Conservation (phyloP, 2,888 invertebrate genomes). For the Phalera bucephala region DNA sequence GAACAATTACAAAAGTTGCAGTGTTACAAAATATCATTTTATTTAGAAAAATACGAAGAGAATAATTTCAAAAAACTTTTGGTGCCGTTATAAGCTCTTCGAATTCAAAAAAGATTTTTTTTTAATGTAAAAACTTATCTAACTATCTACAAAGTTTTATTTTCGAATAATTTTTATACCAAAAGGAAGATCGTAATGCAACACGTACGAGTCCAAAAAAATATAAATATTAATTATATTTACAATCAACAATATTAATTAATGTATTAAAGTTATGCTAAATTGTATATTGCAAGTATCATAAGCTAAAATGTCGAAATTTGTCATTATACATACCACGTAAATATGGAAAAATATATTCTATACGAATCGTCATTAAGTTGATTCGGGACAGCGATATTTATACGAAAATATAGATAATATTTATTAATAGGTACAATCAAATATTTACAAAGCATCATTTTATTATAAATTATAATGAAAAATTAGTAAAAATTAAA, state of each 20-base stretch:
- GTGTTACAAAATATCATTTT: slow-evolving; percentile 29
- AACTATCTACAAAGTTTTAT: slow-evolving; percentile 22
- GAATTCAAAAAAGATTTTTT: slow-evolving; percentile 29
- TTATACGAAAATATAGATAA: slow-evolving; percentile 70
- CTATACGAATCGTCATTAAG: slow-evolving; percentile 54
- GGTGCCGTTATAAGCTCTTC: slow-evolving; percentile 53
- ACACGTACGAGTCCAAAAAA: slow-evolving; percentile 34
- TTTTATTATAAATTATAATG: too few relatives aligned
- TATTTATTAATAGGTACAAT: slow-evolving; percentile 52
- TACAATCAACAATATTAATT: slow-evolving; percentile 58
- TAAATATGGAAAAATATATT: slow-evolving; percentile 72
- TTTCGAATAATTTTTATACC: slow-evolving; percentile 23
- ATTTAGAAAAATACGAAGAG: slow-evolving; percentile 35
- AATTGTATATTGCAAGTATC: slow-evolving; percentile 71
- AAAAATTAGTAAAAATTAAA: slow-evolving; percentile 41
- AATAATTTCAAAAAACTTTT: slow-evolving; percentile 31
- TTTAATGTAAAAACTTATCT: slow-evolving; percentile 24
- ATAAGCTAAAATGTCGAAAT: slow-evolving; percentile 62
- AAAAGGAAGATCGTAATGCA: slow-evolving; percentile 37
- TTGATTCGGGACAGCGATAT: slow-evolving; percentile 54
- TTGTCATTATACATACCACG: slow-evolving; percentile 26
- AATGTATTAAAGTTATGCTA: slow-evolving; percentile 37
- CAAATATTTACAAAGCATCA: slow-evolving; percentile 63
- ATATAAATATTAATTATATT: slow-evolving; percentile 45
- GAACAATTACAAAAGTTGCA: slow-evolving; percentile 28